phyloP scores from a whole-genome alignment of 2,113 vertebrate species.

The Vimba vimba region DNA sequence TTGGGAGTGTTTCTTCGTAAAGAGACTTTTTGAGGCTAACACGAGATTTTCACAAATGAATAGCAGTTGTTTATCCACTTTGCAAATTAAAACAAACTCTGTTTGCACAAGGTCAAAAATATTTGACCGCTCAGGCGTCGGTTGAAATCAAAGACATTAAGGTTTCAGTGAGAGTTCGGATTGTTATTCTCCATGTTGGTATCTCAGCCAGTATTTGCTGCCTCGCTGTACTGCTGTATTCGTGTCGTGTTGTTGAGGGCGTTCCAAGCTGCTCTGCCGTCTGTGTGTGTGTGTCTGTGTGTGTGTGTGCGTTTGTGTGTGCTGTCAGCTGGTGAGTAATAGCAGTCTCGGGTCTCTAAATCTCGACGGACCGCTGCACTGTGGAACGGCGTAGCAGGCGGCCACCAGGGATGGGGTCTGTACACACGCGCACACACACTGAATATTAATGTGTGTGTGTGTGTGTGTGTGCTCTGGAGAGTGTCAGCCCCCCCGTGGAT shows the following conservation, averaged over 20 bases:
- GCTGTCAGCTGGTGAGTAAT: slow-evolving; percentile 58
- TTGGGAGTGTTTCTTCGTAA: background rate
- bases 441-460: slow-evolving; percentile 55
- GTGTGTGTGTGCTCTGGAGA: slow-evolving; percentile 39
- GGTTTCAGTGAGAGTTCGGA: background rate
- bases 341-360: slow-evolving; percentile 53
- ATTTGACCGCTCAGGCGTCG: background rate
- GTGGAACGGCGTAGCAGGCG: slow-evolving; percentile 29
- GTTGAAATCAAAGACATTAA: background rate
- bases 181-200: background rate
- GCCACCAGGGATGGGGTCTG: slow-evolving; percentile 29
- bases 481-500: slow-evolving; percentile 41
- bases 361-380: slow-evolving; percentile 48
- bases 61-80: slow-evolving; percentile 6
- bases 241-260: slow-evolving; percentile 10
- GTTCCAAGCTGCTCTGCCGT: slow-evolving; percentile 24
- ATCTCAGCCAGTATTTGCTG: slow-evolving; percentile 4
- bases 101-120: background rate
- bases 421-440: slow-evolving; percentile 21
- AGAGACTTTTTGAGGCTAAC: background rate
- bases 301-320: slow-evolving; percentile 5
- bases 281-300: too few relatives aligned
- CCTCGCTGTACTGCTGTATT: slow-evolving; percentile 33
- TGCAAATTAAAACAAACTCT: background rate
- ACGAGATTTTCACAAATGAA: background rate